Conservation (phyloP, 1,140 invertebrate genomes). For the Papilio polyxenes region DNA sequence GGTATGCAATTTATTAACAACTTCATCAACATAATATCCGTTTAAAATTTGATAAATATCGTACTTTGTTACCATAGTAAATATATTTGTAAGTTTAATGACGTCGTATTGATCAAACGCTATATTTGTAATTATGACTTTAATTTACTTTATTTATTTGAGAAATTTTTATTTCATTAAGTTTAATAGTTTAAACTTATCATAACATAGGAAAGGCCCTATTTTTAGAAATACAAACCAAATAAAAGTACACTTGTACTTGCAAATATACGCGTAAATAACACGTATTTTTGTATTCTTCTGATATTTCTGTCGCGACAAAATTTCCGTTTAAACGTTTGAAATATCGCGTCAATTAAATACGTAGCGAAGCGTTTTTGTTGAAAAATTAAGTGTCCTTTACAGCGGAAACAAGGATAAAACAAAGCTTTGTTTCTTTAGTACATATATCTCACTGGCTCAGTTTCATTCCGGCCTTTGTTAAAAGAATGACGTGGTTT, state of each 20-base stretch:
- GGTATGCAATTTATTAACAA: conserved; percentile 52
- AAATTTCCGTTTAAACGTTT: not conserved
- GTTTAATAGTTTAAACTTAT: too few relatives aligned
- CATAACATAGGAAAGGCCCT: too few relatives aligned
- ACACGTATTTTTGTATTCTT: not conserved
- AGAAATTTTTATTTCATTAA: not conserved
- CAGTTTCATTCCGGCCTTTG: conserved; percentile 47
- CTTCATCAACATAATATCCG: conserved; percentile 43
- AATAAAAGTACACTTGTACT: not conserved
- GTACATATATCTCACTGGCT: conserved; percentile 32
- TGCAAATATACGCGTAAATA: not conserved
- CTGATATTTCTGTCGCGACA: not conserved
- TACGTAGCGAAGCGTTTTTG: conserved; percentile 1
- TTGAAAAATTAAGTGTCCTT: conserved; percentile 19
- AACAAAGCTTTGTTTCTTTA: conserved; percentile 27
- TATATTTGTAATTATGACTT: not conserved
- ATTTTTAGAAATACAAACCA: too few relatives aligned
- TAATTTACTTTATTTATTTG: not conserved
- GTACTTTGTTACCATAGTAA: conserved; percentile 16
- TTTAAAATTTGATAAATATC: conserved; percentile 32
- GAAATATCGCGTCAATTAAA: not conserved
- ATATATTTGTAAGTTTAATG: conserved; percentile 20
- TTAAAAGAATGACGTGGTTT: conserved; percentile 39
- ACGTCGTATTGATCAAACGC: not conserved
- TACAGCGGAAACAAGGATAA: conserved; percentile 22